Evolutionary conservation across 2,797 vertebrate species (phyloP), one percentile per base, ranked within the genome.

Genomic region (Euphonia xanthogaster): DNA sequence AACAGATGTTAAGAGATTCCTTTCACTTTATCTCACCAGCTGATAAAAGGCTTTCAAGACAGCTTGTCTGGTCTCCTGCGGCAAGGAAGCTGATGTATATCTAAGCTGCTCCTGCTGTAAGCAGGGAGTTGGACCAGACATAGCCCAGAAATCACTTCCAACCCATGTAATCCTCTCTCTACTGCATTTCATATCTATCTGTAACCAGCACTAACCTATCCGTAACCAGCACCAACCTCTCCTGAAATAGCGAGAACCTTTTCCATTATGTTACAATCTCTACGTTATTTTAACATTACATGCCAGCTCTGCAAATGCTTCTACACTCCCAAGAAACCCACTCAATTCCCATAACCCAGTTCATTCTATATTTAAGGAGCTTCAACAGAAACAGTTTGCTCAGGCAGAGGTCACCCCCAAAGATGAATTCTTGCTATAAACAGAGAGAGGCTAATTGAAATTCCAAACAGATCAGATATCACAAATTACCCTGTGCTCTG

Each of bases 401-500:
- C 33, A 75, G 50, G 68, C 68, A 83, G 75, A 80, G 68, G 82
- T 91, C 61, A 90, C 24, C 33, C 53, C 40, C 55, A 75, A 18
- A n/a, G 61, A 90, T 10, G 53, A 86, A 87, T 61, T 90, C 80
- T 42, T 92, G 53, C 80, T 45, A 31, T 79, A 63, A 93, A 83
- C 51, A 70, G 53, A 70, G 33, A 73, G 79, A 81, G 22, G 28
- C 70, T 79, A 62, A 73, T 63, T 5, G 65, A 91, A 96, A 91
- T 42, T 55, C 44, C 55, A 23, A 62, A 37, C 6, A 28, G 67
- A 65, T 50, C 18, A 60, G 37, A 71, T 72, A 72, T 71, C 50
- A 63, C 7, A 20, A 87, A 98, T 98, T 97, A 99, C 99, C 96
- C 98, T 98, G 97, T 99, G 99, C 89, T 98, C 98, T 45, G 98